Percentiles rank a stretch among this genome's conserved stretches.
phyloP scores from a whole-genome alignment of 2,888 invertebrate species.

The Clitarchus hookeri region DNA sequence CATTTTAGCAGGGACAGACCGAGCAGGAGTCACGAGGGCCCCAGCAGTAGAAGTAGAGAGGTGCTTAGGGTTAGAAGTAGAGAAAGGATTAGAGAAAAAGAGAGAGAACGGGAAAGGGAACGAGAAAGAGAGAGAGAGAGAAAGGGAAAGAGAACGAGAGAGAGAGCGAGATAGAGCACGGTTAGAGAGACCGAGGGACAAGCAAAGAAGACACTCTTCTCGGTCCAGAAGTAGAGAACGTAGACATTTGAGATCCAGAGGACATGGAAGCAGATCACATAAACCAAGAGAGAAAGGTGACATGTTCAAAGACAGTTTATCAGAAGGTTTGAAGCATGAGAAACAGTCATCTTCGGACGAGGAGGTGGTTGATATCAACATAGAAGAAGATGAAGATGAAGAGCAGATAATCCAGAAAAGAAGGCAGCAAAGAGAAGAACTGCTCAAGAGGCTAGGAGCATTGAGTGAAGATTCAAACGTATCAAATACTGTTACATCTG shows the following conservation, averaged over 20 bases:
- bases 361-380: constrained; percentile 65
- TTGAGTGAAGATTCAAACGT: constrained; percentile 63
- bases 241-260: constrained; percentile 5
- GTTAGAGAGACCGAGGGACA: constrained; percentile 45
- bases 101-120: constrained; percentile 53
- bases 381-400: constrained; percentile 86
- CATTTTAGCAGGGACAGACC: background rate
- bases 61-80: constrained; percentile 29
- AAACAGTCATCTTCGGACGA: constrained; percentile 55
- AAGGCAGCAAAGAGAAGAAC: constrained; percentile 83
- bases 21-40: background rate
- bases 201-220: constrained; percentile 36
- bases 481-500: constrained; percentile 39
- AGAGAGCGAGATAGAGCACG: constrained; percentile 52
- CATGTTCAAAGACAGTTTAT: constrained; percentile 68
- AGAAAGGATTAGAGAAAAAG: constrained; percentile 55
- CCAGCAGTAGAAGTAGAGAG: constrained; percentile 30
- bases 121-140: constrained; percentile 58
- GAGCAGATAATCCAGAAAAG: constrained; percentile 89
- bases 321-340: constrained; percentile 75
- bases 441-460: constrained; percentile 73
- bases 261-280: constrained; percentile 20
- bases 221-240: constrained; percentile 30
- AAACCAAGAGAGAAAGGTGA: constrained; percentile 48
- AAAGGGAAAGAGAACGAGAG: constrained; percentile 47